A percentile compares a stretch with the other conserved stretches of the same genome.
Evolutionary conservation across 2,113 vertebrate species (phyloP).

Genomic region (Nycticebus coucang): DNA sequence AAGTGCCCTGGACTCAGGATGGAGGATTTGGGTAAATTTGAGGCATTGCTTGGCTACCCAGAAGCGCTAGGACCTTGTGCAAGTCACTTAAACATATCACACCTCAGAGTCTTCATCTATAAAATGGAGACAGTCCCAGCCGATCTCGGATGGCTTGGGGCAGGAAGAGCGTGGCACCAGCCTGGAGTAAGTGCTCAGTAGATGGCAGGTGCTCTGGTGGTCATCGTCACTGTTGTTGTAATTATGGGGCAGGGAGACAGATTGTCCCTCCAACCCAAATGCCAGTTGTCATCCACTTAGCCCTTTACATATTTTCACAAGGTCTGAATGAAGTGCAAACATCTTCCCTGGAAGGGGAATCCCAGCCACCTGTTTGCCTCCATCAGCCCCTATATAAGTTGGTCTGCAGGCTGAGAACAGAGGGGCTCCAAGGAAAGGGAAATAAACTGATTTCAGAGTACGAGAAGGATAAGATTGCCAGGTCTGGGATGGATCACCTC

Average conservation of each 20-base stretch:
- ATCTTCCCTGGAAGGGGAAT: neutral
- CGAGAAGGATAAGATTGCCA: neutral
- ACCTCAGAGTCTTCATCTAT: neutral
- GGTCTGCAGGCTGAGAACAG: neutral
- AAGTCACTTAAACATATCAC: neutral
- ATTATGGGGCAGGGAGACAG: neutral
- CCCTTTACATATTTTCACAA: neutral
- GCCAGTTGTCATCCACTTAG: neutral
- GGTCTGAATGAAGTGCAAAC: neutral
- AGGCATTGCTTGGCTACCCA: neutral
- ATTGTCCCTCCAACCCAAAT: neutral
- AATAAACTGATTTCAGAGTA: neutral
- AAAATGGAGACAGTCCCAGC: neutral
- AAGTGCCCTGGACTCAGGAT: neutral
- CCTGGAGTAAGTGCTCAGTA: neutral
- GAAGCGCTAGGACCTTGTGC: neutral
- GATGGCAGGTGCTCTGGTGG: neutral
- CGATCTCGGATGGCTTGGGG: neutral
- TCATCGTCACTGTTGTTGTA: accelerated
- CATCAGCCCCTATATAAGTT: neutral
- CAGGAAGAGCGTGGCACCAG: accelerated
- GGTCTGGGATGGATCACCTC: too few species aligned
- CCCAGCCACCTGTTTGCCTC: too few species aligned
- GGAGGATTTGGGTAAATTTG: neutral
- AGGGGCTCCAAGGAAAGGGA: neutral